Percentiles rank a stretch among this genome's conserved stretches.
Conservation (phyloP, 2,888 invertebrate genomes). For the Cartodere bifasciata region DNA sequence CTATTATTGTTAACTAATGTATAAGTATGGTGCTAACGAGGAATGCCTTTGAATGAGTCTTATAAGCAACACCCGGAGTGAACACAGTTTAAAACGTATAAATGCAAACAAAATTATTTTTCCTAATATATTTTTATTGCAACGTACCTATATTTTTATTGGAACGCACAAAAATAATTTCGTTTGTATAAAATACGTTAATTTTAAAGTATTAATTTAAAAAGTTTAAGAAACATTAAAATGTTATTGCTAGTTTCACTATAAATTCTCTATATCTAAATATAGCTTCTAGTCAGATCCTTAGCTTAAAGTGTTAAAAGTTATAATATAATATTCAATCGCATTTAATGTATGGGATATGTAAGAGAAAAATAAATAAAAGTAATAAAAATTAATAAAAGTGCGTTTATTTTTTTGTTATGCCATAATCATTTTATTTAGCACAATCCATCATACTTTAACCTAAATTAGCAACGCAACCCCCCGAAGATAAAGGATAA, state of each 20-base stretch:
- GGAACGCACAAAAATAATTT: slow-evolving; percentile 1
- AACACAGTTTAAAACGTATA: slow-evolving; percentile 7
- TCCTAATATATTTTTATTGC: not conserved
- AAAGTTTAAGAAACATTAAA: slow-evolving; percentile 17
- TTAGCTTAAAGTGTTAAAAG: slow-evolving; percentile 35
- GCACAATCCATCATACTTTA: no score
- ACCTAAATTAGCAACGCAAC: no score
- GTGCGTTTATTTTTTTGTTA: no score
- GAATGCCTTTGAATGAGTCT: slow-evolving; percentile 31
- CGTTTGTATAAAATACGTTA: not conserved
- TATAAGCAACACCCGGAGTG: slow-evolving; percentile 22
- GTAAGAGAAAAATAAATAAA: slow-evolving; percentile 37
- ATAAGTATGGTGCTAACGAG: slow-evolving; percentile 36
- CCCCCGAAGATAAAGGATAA: no score
- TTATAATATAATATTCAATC: slow-evolving; percentile 34
- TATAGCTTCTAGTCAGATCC: slow-evolving; percentile 29
- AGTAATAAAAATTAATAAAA: no score
- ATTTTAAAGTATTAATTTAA: slow-evolving; percentile 9
- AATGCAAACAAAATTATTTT: slow-evolving; percentile 4
- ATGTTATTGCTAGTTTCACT: slow-evolving; percentile 31
- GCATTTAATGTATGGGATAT: slow-evolving; percentile 41
- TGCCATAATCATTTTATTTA: no score
- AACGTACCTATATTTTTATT: no score
- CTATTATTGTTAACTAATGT: slow-evolving; percentile 34
- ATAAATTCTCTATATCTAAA: slow-evolving; percentile 27